Base-by-base conservation (phyloP, 2,888 invertebrate genomes). In the Brachycybe producta region DNA sequence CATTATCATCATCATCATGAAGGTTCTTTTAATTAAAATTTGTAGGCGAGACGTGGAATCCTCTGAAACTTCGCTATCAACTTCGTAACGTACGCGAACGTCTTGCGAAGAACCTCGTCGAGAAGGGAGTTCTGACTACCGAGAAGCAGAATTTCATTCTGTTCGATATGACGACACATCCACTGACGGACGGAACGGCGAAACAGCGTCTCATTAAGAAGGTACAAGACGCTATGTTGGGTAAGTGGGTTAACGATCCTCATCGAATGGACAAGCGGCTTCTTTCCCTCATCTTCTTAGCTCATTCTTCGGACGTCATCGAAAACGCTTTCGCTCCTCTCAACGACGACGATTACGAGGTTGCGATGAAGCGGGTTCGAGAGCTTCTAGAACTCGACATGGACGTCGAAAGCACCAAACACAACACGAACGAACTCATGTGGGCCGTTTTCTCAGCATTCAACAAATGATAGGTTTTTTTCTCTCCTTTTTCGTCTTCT, bases 81-180 rank as follows among this genome's bases (percentile, higher is more conserved):
- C 73, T 99, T 64, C 86, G 97, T 69, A 98, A 99, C 75, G 98
- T 99, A 3, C 79, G 98, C 59, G 98, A 99, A 73, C 79, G 98
- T 64, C 76, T 99, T 65, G 98, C 98, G 40, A 99, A 99, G 71
- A 98, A 97, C 74, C 77, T 99, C 61, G 97, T 97, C 32, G 98
- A 99, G 69, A 99, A 99, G 70, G 97, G 97, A 58, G 95, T 98
- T 36, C 77, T 97, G 59, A 95, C 97, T 54, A 98, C 97, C 53
- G 97, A 98, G 70, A 98, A 97, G 73, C 97, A 98, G 72, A 98
- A 99, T 70, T 99, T 99, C 71, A 75, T 99, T 61, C 75, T 99
- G 51, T 99, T 99, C 69, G 98, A 99, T 73, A 99, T 99, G 95
- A 99, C 98, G 49, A 98, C 98, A 61, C 98, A 99, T 75, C 98